Conservation (phyloP, 2,888 invertebrate species). For the Tenthredo amoena region DNA sequence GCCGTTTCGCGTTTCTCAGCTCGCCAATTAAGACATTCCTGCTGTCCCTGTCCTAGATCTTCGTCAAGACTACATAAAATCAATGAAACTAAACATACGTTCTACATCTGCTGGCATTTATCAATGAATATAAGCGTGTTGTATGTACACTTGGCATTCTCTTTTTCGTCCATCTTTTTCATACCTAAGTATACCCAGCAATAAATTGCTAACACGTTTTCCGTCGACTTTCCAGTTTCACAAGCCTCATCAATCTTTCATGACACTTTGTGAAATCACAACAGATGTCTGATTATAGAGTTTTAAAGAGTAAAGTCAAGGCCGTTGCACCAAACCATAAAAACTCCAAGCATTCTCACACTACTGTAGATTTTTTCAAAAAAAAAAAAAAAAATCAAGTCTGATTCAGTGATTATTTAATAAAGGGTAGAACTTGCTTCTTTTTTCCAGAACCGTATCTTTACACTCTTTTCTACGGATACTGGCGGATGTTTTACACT, state of each 20-base stretch:
- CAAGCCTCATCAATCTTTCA: constrained; percentile 40
- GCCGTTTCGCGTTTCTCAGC: not conserved
- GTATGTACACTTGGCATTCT: not conserved
- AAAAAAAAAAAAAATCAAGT: not conserved
- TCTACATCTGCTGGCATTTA: not conserved
- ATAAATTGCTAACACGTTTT: constrained; percentile 36
- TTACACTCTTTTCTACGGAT: not conserved
- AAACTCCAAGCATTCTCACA: not conserved
- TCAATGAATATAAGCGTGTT: constrained; percentile 21
- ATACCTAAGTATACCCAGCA: not conserved
- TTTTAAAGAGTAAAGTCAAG: not conserved
- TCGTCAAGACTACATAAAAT: not conserved
- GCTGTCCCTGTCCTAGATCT: not conserved
- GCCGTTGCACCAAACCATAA: not conserved
- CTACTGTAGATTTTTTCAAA: not conserved
- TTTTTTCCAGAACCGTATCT: not conserved
- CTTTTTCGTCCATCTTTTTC: not conserved
- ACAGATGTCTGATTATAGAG: not conserved
- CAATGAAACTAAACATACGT: not conserved
- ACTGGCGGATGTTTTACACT: not conserved
- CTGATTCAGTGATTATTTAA: not conserved
- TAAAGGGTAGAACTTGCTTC: not conserved
- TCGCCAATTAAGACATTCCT: not conserved
- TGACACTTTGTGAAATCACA: constrained; percentile 33
- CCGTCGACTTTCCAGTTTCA: constrained; percentile 30